Percentiles rank a stretch among this genome's conserved stretches.
Evolutionary conservation across 2,113 vertebrate genomes (phyloP).

Genomic region (Rhizomys pruinosus): DNA sequence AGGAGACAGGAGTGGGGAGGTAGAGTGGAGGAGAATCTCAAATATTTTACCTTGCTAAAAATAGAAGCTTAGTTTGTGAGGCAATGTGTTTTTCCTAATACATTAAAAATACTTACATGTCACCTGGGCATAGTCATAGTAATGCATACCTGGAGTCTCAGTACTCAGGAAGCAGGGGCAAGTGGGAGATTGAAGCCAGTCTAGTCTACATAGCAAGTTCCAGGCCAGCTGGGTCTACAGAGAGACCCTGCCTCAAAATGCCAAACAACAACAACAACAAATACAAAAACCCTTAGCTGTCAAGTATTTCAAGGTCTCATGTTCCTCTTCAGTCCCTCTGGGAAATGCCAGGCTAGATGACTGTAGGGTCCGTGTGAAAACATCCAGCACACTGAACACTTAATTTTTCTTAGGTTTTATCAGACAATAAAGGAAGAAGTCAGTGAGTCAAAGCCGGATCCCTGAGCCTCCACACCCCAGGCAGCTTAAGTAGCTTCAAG

Average conservation of each 20-base stretch:
- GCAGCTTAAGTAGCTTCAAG: not conserved
- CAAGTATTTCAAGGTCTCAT: not conserved
- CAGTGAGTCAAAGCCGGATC: not conserved
- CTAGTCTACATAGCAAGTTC: no score
- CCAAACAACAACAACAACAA: no score
- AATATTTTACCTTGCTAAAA: conserved; percentile 9
- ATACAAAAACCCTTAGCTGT: no score
- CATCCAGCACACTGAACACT: not conserved
- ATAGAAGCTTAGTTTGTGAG: not conserved
- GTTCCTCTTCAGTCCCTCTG: not conserved
- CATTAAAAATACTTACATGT: not conserved
- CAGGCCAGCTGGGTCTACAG: no score
- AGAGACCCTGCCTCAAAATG: no score
- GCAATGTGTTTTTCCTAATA: not conserved
- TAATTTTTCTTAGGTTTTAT: not conserved
- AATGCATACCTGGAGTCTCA: no score
- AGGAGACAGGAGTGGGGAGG: not conserved
- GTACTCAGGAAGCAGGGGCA: no score
- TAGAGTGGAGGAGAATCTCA: accelerated
- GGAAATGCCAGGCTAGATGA: not conserved
- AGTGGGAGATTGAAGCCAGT: no score
- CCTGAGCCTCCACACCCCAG: accelerated
- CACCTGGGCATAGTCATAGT: not conserved
- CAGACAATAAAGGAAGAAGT: not conserved
- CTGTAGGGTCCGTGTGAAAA: not conserved